phyloP scores from a whole-genome alignment of 2,888 invertebrate genomes.

The Herminia tarsipennalis region DNA sequence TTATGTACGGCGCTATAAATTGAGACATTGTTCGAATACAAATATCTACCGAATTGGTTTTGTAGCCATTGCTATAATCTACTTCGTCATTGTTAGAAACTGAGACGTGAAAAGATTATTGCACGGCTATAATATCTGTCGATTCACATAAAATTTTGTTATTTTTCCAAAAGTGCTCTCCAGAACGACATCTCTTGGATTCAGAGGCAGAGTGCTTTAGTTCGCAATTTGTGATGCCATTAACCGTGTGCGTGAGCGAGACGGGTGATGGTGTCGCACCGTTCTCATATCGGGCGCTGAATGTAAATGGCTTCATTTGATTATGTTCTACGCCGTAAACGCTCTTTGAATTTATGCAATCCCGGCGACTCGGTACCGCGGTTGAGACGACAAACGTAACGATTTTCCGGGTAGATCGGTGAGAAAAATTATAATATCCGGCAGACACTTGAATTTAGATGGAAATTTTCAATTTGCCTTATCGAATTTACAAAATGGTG shows the following conservation, averaged over 20 bases:
- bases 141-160: constrained; percentile 74
- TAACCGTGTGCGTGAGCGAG: constrained; percentile 71
- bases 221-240: constrained; percentile 79
- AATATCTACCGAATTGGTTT: constrained; percentile 20
- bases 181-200: constrained; percentile 64
- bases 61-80: constrained; percentile 38
- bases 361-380: constrained; percentile 59
- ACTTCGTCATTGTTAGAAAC: constrained; percentile 42
- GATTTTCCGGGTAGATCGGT: constrained; percentile 44
- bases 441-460: constrained; percentile 6
- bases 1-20: constrained; percentile 4
- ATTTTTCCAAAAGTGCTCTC: constrained; percentile 68
- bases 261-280: constrained; percentile 54
- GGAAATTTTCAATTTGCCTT: constrained; percentile 6
- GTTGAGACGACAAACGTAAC: constrained; percentile 52
- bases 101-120: constrained; percentile 59
- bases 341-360: constrained; percentile 78
- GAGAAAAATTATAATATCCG: constrained; percentile 35
- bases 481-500: background rate
- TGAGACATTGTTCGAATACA: constrained; percentile 10
- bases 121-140: constrained; percentile 57
- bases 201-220: constrained; percentile 63
- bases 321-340: constrained; percentile 74
- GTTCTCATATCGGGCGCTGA: constrained; percentile 69
- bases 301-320: constrained; percentile 84